These are phyloP conservation scores for Pachydiplax longipennis DNA, from an alignment of 2,888 invertebrate species.

Conservation along the genomic window DNA sequence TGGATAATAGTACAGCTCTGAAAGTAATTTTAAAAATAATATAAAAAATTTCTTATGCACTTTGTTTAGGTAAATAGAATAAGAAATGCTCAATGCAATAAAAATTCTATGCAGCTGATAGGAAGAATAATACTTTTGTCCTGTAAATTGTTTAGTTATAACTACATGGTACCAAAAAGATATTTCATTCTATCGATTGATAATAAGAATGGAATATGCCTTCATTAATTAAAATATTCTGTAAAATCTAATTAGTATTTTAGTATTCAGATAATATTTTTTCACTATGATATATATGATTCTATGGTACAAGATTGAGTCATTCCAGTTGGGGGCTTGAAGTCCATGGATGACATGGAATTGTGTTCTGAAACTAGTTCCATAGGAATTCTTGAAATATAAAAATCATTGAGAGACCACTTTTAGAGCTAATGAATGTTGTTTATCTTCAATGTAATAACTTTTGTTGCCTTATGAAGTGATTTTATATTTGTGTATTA, in stretches of 20 bases:
- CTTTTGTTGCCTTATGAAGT: slow-evolving; percentile 25
- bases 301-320: slow-evolving; percentile 38
- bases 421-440: slow-evolving; percentile 12
- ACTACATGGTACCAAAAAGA: slow-evolving; percentile 18
- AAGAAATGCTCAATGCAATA: slow-evolving; percentile 30
- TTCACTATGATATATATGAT: slow-evolving; percentile 20
- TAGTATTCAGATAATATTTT: slow-evolving; percentile 37
- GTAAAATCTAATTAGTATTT: slow-evolving; percentile 42
- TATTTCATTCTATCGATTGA: neutral
- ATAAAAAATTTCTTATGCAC: slow-evolving; percentile 5
- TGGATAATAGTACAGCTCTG: neutral
- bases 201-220: neutral
- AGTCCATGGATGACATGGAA: slow-evolving; percentile 14
- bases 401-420: slow-evolving; percentile 17
- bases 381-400: slow-evolving; percentile 6
- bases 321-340: slow-evolving; percentile 20
- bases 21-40: slow-evolving; percentile 1
- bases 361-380: slow-evolving; percentile 30
- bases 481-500: slow-evolving; percentile 37
- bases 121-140: slow-evolving; percentile 7
- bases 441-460: neutral
- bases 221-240: slow-evolving; percentile 20
- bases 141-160: neutral
- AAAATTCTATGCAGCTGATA: neutral
- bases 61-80: neutral